Base-by-base conservation (phyloP, 2,797 vertebrate species). In the Pseudochaenichthys georgianus region DNA sequence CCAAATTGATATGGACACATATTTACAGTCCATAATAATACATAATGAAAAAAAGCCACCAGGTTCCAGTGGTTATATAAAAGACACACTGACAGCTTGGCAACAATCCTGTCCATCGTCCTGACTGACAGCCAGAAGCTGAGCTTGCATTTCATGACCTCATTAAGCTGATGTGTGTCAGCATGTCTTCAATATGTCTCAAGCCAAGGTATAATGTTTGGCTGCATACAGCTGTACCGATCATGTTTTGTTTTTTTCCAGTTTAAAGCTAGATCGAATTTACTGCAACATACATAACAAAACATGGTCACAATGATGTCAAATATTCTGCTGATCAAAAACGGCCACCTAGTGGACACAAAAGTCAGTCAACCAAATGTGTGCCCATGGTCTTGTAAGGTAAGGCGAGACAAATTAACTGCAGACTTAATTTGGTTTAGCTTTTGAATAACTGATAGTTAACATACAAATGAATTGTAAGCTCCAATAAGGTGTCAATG, bases 91-190 rank as follows among this genome's bases (percentile, higher is more conserved):
- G 71, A 84, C 73, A 82, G 75, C 81, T 84, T 86, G 79, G 73
- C 81, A 83, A 61, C 72, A 81, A 31, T 82, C 73, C 76, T 84
- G 78, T 81, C 72, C 75, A 51, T 77, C 63, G n/a, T 63, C 43
- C 65, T 87, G 86, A 87, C 73, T 76, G 84, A 84, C 84, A 79
- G 82, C 81, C 71, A 77, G 78, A 71, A 86, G 80, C 81, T 87
- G 82, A 84, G 83, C 70, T 78, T 74, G 76, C 76, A 73, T 87
- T 82, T 83, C 77, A 80, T 76, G 75, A 77, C 84, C 80, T 77
- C 69, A 72, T 88, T 88, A 88, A 73, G 65, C 47, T 71, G 73
- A 84, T 82, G 64, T 73, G 55, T 87, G 84, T 80, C 79, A 88
- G 75, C 52, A 53, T 51, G 64, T 45, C 66, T 77, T 81, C 73